phyloP scores from a whole-genome alignment of 2,797 vertebrate species.

The Sebastes minor region DNA sequence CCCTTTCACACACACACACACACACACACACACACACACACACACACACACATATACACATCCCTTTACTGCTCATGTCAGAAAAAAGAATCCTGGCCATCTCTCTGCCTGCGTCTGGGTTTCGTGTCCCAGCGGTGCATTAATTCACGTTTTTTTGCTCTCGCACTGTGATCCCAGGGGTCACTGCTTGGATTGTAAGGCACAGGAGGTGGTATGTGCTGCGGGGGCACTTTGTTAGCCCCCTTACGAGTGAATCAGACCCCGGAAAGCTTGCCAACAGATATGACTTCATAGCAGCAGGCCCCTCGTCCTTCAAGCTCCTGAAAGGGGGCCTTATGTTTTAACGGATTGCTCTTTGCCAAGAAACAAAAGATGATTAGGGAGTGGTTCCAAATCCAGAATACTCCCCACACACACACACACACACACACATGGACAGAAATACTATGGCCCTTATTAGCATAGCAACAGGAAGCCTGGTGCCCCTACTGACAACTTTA shows the following conservation, averaged over 20 bases:
- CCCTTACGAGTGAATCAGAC: slow-evolving; percentile 55
- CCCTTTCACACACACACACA: no score
- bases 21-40: no score
- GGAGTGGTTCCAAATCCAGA: slow-evolving; percentile 67
- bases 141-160: slow-evolving; percentile 42
- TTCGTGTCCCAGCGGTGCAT: slow-evolving; percentile 43
- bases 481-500: slow-evolving; percentile 39
- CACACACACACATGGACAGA: slow-evolving; percentile 44
- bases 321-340: slow-evolving; percentile 77
- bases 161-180: slow-evolving; percentile 38
- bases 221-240: slow-evolving; percentile 47
- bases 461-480: slow-evolving; percentile 53
- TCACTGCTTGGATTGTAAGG: slow-evolving; percentile 34
- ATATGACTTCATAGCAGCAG: slow-evolving; percentile 79
- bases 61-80: not conserved
- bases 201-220: slow-evolving; percentile 55
- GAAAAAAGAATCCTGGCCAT: slow-evolving; percentile 37
- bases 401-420: slow-evolving; percentile 36
- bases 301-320: slow-evolving; percentile 57
- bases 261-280: slow-evolving; percentile 69
- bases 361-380: slow-evolving; percentile 76
- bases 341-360: slow-evolving; percentile 73
- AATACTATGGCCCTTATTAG: slow-evolving; percentile 50
- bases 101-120: not conserved
- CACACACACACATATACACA: no score